Evolutionary conservation across 1,140 invertebrate genomes (phyloP).

Genomic region (Stegodyphus mimosarum): DNA sequence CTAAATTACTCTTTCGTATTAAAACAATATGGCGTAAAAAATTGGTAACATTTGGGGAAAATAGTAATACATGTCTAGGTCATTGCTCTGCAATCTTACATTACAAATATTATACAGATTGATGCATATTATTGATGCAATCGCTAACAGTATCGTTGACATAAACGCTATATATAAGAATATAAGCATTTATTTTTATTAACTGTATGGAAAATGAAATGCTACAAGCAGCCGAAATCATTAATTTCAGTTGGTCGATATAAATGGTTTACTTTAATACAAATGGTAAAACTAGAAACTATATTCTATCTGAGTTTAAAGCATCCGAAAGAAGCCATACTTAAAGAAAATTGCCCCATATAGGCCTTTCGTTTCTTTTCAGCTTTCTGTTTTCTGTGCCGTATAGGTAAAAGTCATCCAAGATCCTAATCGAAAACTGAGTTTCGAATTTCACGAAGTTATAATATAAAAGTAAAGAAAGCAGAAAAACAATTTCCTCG

Average conservation of each 20-base stretch:
- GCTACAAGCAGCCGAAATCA: neutral
- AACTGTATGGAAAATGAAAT: too few relatives aligned
- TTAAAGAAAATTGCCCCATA: neutral
- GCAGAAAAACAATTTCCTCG: conserved; percentile 32
- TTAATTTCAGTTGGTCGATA: neutral
- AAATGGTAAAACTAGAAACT: neutral
- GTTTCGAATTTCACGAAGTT: conserved; percentile 21
- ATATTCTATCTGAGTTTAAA: neutral
- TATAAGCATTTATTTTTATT: too few relatives aligned
- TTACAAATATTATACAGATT: too few relatives aligned
- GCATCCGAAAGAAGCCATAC: neutral
- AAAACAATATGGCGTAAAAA: too few relatives aligned
- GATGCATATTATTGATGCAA: too few relatives aligned
- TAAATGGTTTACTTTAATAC: neutral
- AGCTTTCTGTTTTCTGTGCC: neutral
- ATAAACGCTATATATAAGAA: too few relatives aligned
- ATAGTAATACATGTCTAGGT: too few relatives aligned
- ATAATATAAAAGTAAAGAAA: conserved; percentile 1
- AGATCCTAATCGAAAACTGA: conserved; percentile 24
- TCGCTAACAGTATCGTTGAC: too few relatives aligned
- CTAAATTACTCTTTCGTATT: too few relatives aligned
- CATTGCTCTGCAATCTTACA: too few relatives aligned
- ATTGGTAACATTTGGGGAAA: too few relatives aligned
- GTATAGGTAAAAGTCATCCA: neutral
- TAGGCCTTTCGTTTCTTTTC: neutral